Evolutionary conservation across 2,888 invertebrate genomes (phyloP).

Genomic region (Cephonodes hylas): DNA sequence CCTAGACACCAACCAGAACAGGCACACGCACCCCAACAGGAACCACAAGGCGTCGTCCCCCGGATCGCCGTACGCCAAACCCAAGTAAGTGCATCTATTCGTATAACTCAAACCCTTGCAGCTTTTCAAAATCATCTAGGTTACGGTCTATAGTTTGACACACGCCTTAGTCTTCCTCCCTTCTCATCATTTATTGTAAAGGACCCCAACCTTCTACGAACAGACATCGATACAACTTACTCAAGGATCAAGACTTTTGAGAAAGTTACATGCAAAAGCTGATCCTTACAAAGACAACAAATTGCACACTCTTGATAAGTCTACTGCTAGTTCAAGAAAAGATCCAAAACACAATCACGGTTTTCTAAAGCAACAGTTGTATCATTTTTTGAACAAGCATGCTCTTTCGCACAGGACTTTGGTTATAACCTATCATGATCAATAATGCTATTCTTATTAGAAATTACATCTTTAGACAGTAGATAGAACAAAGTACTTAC

Average conservation of each 20-base stretch:
- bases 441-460: too few relatives aligned
- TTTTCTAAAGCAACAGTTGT: too few relatives aligned
- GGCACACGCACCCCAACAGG: slow-evolving; percentile 79
- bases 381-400: background rate
- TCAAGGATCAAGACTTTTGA: background rate
- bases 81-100: slow-evolving; percentile 64
- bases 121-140: too few relatives aligned
- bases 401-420: background rate
- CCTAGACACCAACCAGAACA: slow-evolving; percentile 86
- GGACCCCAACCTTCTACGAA: too few relatives aligned
- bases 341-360: background rate
- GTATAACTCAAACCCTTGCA: background rate
- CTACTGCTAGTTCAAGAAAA: background rate
- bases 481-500: too few relatives aligned
- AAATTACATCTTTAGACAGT: too few relatives aligned
- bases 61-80: slow-evolving; percentile 74
- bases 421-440: too few relatives aligned
- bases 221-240: too few relatives aligned
- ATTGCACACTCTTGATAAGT: background rate
- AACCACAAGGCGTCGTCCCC: slow-evolving; percentile 72
- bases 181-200: background rate
- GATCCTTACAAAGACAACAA: background rate
- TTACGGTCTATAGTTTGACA: background rate
- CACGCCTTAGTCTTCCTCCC: background rate
- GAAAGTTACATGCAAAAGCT: background rate